A percentile compares a stretch with the other conserved stretches of the same genome.
phyloP scores from a whole-genome alignment of 2,797 vertebrate species.

The Crenichthys baileyi region DNA sequence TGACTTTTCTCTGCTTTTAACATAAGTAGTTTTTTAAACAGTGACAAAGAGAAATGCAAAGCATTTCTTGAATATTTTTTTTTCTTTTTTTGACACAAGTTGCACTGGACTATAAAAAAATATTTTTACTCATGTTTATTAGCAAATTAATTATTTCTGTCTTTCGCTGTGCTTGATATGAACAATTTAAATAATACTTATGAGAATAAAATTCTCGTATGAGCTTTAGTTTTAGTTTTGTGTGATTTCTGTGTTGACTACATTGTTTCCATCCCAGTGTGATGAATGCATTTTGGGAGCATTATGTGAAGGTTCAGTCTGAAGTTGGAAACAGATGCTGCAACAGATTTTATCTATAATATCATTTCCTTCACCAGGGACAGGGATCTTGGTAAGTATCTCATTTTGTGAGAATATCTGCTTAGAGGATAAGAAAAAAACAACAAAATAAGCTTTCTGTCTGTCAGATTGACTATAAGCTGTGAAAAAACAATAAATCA shows the following conservation, averaged over 20 bases:
- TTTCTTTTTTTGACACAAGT: conserved; percentile 11
- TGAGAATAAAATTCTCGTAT: conserved; percentile 64
- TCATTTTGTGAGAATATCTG: background rate
- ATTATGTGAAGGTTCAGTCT: conserved; percentile 12
- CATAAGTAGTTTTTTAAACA: conserved; percentile 2
- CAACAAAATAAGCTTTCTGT: background rate
- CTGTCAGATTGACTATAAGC: background rate
- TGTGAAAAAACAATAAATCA: background rate
- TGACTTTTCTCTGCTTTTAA: conserved; percentile 9
- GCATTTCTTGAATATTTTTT: conserved; percentile 14
- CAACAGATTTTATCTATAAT: conserved; percentile 13
- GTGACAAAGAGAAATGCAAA: conserved; percentile 4
- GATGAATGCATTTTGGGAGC: conserved; percentile 19
- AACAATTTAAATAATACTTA: conserved; percentile 18
- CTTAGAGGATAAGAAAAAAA: background rate
- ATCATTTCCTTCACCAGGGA: background rate
- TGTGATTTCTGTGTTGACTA: conserved; percentile 4
- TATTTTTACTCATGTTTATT: conserved; percentile 36
- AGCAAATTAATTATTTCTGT: conserved; percentile 28
- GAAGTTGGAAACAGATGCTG: conserved; percentile 32
- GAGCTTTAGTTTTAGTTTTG: conserved; percentile 1
- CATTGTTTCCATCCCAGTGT: conserved; percentile 29
- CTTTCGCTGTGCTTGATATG: conserved; percentile 13
- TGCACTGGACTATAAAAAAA: conserved; percentile 46
- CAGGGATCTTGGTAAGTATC: background rate